Base-by-base conservation (phyloP, 2,113 vertebrate species). In the Apodemus speciosus region DNA sequence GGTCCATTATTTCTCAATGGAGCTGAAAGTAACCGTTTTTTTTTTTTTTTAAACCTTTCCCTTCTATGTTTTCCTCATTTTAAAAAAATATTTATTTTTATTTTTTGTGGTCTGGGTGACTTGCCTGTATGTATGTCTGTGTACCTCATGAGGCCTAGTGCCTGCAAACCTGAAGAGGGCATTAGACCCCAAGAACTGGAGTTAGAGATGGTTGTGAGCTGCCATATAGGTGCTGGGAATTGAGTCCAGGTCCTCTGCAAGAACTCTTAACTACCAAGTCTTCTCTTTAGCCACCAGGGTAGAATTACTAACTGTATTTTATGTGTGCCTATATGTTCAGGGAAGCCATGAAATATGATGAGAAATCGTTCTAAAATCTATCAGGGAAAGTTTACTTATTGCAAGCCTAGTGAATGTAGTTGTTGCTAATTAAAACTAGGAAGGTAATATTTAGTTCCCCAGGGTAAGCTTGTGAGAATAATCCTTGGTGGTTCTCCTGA, bases 371-470 rank as follows among this genome's bases (percentile, higher is more conserved):
- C 87, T 58, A 97, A 94, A 95, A 97, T 97, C 96, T 97, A 97
- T 98, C 96, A 98, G 97, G 97, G 98, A 98, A 98, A 98, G 95
- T 89, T 93, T 97, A 94, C 97, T 97, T 97, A 97, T 96, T 97
- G 83, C 84, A 96, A 96, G 93, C 85, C 96, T 97, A 43, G 23
- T 94, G 95, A 97, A 97, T 96, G 94, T 94, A 95, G 81, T 93
- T 88, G 43, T 68, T 97, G 3, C 95, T 94, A 69, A 43, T 88
- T 95, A 20, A 75, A 93, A 96, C 72, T 92, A 96, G 94, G 93
- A 97, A 95, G 73, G 80, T 92, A 92, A 16, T 88, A 79, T 75
- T 96, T 94, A 87, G 56, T 83, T 90, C 25, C 51, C 51, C 30
- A 91, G 27, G 73, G 92, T 84, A 71, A 85, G 49, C 21, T 90